Evolutionary conservation across 2,888 invertebrate genomes (phyloP).

Genomic region (Microplitis deprimator): DNA sequence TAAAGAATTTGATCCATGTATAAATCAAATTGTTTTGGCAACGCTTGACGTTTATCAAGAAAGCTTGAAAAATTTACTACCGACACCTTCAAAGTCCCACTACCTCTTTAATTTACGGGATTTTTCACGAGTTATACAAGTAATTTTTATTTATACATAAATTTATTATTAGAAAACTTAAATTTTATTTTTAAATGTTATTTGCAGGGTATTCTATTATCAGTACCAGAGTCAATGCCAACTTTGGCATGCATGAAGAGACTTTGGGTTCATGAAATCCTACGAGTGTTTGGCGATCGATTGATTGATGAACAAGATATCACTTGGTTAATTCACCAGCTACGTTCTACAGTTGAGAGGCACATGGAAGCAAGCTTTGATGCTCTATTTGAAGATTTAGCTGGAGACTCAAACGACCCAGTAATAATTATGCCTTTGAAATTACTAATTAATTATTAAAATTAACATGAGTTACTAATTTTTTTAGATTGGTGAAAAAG

Average conservation of each 20-base stretch:
- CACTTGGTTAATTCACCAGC: slow-evolving; percentile 83
- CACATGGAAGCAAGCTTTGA: slow-evolving; percentile 80
- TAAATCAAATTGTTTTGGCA: slow-evolving; percentile 88
- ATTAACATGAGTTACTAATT: too few relatives aligned
- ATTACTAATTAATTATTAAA: neutral
- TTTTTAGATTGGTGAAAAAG: slow-evolving; percentile 79
- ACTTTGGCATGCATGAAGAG: slow-evolving; percentile 89
- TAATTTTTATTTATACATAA: slow-evolving; percentile 60
- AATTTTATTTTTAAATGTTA: neutral
- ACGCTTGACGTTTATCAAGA: slow-evolving; percentile 90
- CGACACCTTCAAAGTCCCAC: slow-evolving; percentile 94
- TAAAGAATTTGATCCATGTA: slow-evolving; percentile 94
- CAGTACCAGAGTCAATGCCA: slow-evolving; percentile 93
- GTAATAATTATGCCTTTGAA: slow-evolving; percentile 26
- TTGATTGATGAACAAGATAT: slow-evolving; percentile 88
- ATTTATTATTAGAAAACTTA: slow-evolving; percentile 2
- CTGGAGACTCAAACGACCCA: slow-evolving; percentile 56
- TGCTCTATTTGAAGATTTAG: slow-evolving; percentile 80
- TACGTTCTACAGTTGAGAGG: slow-evolving; percentile 76
- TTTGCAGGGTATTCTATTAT: slow-evolving; percentile 86
- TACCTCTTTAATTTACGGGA: slow-evolving; percentile 96
- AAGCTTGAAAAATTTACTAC: slow-evolving; percentile 85
- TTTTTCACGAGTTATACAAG: slow-evolving; percentile 92
- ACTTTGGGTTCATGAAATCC: slow-evolving; percentile 94
- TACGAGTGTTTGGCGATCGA: slow-evolving; percentile 94